phyloP scores from a whole-genome alignment of 2,888 invertebrate genomes.

The Euspilapteryx auroguttella region DNA sequence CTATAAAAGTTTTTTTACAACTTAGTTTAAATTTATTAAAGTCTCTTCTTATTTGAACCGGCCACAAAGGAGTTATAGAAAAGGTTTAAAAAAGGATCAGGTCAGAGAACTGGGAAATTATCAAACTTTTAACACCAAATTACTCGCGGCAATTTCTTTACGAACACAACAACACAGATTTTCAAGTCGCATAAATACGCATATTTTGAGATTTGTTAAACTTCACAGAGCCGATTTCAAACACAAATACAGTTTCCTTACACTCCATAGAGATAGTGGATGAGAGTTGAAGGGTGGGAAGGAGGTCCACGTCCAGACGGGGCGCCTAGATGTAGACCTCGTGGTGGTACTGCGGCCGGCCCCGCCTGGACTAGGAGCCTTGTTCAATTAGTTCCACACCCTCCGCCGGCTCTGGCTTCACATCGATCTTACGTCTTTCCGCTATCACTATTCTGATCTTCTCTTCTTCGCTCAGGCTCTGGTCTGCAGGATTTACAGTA shows the following conservation, averaged over 20 bases:
- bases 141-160: background rate
- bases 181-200: background rate
- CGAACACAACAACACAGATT: background rate
- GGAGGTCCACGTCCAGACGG: conserved; percentile 37
- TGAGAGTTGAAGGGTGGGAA: background rate
- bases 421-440: conserved; percentile 62
- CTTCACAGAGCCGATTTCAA: conserved; percentile 33
- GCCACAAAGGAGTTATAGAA: conserved; percentile 50
- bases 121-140: background rate
- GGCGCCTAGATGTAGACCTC: conserved; percentile 47
- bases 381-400: conserved; percentile 41
- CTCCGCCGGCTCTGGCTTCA: conserved; percentile 31
- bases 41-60: conserved; percentile 50
- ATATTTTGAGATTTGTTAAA: conserved; percentile 4
- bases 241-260: conserved; percentile 10
- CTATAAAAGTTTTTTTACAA: conserved; percentile 38
- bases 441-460: conserved; percentile 65
- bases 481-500: conserved; percentile 20
- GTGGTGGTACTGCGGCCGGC: conserved; percentile 55
- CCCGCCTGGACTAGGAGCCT: conserved; percentile 54
- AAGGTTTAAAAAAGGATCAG: conserved; percentile 14
- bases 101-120: conserved; percentile 12
- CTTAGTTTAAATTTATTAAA: conserved; percentile 34
- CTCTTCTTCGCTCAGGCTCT: conserved; percentile 41
- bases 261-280: background rate